Evolutionary conservation across 2,888 invertebrate species (phyloP).

Genomic region (Saturnia japonica): DNA sequence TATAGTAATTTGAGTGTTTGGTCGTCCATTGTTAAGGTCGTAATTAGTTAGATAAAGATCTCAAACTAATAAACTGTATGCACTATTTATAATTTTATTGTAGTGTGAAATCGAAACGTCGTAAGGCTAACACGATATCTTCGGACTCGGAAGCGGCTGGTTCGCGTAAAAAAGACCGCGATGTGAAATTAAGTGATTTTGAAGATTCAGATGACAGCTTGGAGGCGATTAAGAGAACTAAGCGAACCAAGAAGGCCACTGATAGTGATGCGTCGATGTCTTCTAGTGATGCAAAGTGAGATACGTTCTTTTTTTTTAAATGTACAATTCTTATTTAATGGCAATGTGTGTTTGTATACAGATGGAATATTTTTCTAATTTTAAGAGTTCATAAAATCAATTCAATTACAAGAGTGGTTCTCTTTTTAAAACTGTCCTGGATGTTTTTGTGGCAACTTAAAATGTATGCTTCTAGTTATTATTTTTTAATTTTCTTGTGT

Average conservation of each 20-base stretch:
- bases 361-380: neutral
- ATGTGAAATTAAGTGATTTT: conserved; percentile 59
- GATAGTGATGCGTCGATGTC: conserved; percentile 67
- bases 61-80: too few species aligned
- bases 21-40: too few species aligned
- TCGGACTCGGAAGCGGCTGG: conserved; percentile 69
- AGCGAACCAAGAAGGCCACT: conserved; percentile 60
- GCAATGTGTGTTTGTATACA: neutral
- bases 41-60: too few species aligned
- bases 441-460: too few species aligned
- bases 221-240: conserved; percentile 50
- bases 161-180: conserved; percentile 48
- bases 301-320: neutral
- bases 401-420: too few species aligned
- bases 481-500: too few species aligned
- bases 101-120: conserved; percentile 65
- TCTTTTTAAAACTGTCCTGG: too few species aligned
- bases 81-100: neutral
- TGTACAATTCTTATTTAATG: neutral
- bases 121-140: conserved; percentile 65
- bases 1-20: too few species aligned
- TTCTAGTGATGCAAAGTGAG: conserved; percentile 57
- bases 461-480: too few species aligned
- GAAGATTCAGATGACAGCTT: conserved; percentile 64
- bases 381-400: too few species aligned